phyloP scores from a whole-genome alignment of 1,140 invertebrate genomes.

The Sinonovacula constricta region DNA sequence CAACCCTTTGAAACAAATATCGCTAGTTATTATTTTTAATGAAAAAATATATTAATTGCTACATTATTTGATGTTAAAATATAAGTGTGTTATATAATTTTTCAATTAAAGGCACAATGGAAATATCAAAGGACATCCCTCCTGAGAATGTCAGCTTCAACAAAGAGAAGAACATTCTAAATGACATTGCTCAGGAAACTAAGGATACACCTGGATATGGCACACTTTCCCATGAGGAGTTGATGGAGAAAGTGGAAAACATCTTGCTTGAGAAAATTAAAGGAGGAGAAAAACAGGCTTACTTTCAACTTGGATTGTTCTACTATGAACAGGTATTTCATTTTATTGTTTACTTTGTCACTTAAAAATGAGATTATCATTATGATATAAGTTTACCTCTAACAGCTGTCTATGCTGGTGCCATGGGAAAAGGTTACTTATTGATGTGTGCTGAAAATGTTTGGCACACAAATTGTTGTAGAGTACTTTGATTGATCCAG shows the following conservation, averaged over 20 bases:
- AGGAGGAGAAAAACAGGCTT: constrained; percentile 69
- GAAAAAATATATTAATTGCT: too few species aligned
- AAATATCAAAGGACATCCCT: constrained; percentile 35
- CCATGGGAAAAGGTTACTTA: too few species aligned
- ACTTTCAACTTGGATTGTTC: constrained; percentile 76
- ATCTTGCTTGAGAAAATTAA: constrained; percentile 75
- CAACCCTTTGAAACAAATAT: too few species aligned
- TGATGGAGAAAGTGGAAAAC: constrained; percentile 75
- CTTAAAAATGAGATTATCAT: too few species aligned
- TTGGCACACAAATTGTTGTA: too few species aligned
- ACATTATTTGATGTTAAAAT: too few species aligned
- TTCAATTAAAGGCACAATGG: constrained; percentile 15
- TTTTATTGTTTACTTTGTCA: too few species aligned
- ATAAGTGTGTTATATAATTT: neutral
- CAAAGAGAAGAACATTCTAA: constrained; percentile 67
- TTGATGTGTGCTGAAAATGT: too few species aligned
- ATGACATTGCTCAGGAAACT: constrained; percentile 70
- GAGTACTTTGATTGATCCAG: too few species aligned
- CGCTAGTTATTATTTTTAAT: too few species aligned
- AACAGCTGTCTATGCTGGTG: too few species aligned
- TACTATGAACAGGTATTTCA: constrained; percentile 77
- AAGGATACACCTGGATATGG: constrained; percentile 59
- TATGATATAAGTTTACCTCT: too few species aligned
- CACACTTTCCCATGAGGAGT: constrained; percentile 67
- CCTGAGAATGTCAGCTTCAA: constrained; percentile 61